Base-by-base conservation (phyloP, 23 tunicate genomes). In the Halocynthia roretzi region DNA sequence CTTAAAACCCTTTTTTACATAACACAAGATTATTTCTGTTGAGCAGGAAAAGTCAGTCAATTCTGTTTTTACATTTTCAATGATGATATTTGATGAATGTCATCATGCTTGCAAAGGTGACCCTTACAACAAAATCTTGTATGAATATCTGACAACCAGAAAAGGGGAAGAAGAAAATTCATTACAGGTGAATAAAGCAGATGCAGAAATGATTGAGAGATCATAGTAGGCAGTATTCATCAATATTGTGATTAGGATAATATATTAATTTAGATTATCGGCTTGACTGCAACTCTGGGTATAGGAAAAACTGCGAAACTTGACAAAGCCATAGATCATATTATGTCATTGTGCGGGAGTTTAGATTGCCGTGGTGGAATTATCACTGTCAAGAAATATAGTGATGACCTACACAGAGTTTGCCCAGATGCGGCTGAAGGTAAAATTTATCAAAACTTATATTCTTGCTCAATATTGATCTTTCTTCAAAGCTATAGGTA, bases 1-100 rank as follows among this genome's bases (percentile, higher is more conserved):
- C 44, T 31, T 31, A 31, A 31, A 31, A 31, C 44, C 44, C 44
- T 31, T 31, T 60, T 15, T 15, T 60, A 15, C 18, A 15, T 60
- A 11, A 72, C 50, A 12, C 15, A 48, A 40, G 17, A 19, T 15
- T 72, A 14, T 72, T 14, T 15, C 68, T 12, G 31, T 22, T 60
- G 9, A 11, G 9, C 23, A 83, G 68, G 62, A 83, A 7, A 76
- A 76, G 20, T 18, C 67, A 11, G 81, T 83, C 8, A 51, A 53
- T 10, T 77, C 63, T 31, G 7, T 83, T 0, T 18, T 15, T 10
- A 72, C 74, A 17, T 85, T 72, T 63, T 75, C 71, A 9, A 22
- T 85, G 74, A 31, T 85, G 68, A 72, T 85, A 11, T 85, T 80
- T 50, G 90, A 85, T 67, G 90, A 85, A 66, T 85, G 90, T 56